These are phyloP conservation scores for Thereva unica DNA, from an alignment of 2,888 invertebrate genomes.

Conservation along the genomic window DNA sequence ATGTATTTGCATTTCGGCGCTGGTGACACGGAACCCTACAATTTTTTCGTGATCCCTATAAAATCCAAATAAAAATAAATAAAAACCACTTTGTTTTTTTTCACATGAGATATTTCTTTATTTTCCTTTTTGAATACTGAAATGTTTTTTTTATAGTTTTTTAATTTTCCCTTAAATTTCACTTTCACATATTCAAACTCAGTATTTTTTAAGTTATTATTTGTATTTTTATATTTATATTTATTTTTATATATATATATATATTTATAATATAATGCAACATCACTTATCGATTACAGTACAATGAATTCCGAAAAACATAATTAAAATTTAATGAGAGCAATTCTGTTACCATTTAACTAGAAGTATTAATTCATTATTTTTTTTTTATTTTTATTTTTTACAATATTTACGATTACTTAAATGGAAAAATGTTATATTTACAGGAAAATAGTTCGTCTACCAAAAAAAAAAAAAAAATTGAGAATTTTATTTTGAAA, in stretches of 20 bases:
- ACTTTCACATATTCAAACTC: slow-evolving; percentile 22
- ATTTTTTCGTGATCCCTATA: not conserved
- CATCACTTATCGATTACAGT: slow-evolving; percentile 9
- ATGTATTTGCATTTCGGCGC: too few relatives aligned
- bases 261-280: not conserved
- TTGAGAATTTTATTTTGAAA: too few relatives aligned
- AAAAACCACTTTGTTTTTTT: not conserved
- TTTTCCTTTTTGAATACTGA: slow-evolving; percentile 12
- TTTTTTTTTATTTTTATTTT: slow-evolving; percentile 25
- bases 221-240: slow-evolving; percentile 18
- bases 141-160: too few relatives aligned
- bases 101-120: slow-evolving; percentile 34
- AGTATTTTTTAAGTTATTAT: slow-evolving; percentile 22
- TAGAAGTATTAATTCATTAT: slow-evolving; percentile 22
- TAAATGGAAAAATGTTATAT: slow-evolving; percentile 20
- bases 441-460: slow-evolving; percentile 6
- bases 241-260: not conserved
- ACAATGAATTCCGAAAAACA: slow-evolving; percentile 35
- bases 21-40: not conserved
- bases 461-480: too few relatives aligned
- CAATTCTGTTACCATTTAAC: slow-evolving; percentile 18
- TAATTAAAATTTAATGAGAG: slow-evolving; percentile 17
- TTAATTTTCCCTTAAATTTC: not conserved
- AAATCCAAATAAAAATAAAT: not conserved
- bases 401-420: slow-evolving; percentile 15